Evolutionary conservation across 1,140 invertebrate genomes (phyloP), one percentile per base, ranked within the genome.

Genomic region (Drosophila funebris): DNA sequence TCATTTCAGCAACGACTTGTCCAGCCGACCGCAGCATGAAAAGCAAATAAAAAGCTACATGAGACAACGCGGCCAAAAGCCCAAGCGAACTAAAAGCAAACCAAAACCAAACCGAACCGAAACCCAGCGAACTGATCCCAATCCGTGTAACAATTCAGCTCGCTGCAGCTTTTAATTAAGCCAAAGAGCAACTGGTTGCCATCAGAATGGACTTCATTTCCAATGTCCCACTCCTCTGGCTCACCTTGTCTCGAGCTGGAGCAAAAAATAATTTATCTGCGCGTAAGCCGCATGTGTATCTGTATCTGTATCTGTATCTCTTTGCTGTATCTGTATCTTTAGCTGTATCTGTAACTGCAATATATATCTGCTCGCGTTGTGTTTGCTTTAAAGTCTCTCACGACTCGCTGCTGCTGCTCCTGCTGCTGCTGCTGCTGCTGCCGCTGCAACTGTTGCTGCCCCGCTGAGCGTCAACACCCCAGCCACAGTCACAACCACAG

Each of bases 151-250:
- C 82, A 82, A 87, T 88, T 75, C 82, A 68, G 76, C 70, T 61
- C 69, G 82, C 67, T 82, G 82, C 83, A 87, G 82, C 82, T 85
- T 85, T 85, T 85, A 85, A 85, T 85, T 85, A 85, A 85, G 82
- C 83, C 82, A 88, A 78, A 76, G 68, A 83, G 79, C 80, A 83
- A 84, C 80, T 84, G 73, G 80, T 84, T 84, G 80, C 80, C 41
- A 44, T 1, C 22, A 24, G 22, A n/a, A 27, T 46, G 20, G 56
- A 67, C 61, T 67, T 61, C 70, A 31, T 44, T 14, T 13, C 27
- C 41, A 14, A 8, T 18, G 14, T 41, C 14, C 27, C 4, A 1
- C 13, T 8, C 3, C 1, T 4, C 16, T 2, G 4, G 14, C 29
- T 31, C 16, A 53, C 22, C 24, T 33, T 1, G 52, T n/a, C n/a